Base-by-base conservation (phyloP, 2,888 invertebrate species). In the Synergus itoensis region DNA sequence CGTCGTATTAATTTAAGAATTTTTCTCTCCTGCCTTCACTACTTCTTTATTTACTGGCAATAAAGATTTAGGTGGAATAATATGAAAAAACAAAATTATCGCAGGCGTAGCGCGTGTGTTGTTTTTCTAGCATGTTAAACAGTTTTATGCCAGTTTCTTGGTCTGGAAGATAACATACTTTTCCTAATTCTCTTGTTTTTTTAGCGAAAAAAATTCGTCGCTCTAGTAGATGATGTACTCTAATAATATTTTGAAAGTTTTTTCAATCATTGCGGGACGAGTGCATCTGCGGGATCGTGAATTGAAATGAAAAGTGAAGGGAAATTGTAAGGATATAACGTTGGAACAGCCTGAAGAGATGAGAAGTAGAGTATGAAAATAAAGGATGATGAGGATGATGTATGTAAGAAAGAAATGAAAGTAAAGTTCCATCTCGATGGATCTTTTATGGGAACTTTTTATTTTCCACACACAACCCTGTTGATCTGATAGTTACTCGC, bases 391-490 rank as follows among this genome's bases (percentile, higher is more conserved):
- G 77, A 79, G 76, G 81, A 81, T 75, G 80, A 45, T 3, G 14
- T 45, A 14, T 36, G 45, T 45, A 45, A 14, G 14, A 48, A 76
- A 79, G 79, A 82, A 79, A 81, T 79, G 80, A 76, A 78, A 82
- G 81, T 82, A 84, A 82, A 82, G 77, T 82, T 84, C 81, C 81
- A 82, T 80, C 80, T 79, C 80, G 80, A 80, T 79, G 79, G 82
- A 82, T 81, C 80, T 82, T 84, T 80, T 81, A 81, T 80, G 81
- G 41, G 41, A 18, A 65, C 18, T 65, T 41, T 65, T 65, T 41
- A 65, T 65, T 65, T 41, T 65, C 65, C 7, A 41, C 65, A 64
- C 64, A 40, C 64, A 64, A 64, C 64, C 40, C 40, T 64, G 64
- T 64, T 64, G 40, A 64, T 40, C 40, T 40, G 64, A 36, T 40